Conservation (phyloP, 2,113 vertebrate genomes). For the Myxocyprinus asiaticus region DNA sequence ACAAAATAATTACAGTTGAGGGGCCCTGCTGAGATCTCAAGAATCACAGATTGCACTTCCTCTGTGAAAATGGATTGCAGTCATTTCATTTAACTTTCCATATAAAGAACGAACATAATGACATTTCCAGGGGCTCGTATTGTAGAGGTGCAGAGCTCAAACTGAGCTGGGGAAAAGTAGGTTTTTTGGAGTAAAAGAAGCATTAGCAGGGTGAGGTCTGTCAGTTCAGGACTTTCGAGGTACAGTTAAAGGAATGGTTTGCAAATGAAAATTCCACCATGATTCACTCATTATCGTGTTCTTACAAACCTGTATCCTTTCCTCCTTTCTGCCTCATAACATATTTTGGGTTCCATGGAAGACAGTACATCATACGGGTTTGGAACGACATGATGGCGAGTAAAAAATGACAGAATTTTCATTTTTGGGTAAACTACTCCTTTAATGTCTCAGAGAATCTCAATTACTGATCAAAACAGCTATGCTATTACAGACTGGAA, state of each 20-base stretch:
- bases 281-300: no score
- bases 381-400: no score
- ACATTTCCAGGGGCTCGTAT: background rate
- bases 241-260: background rate
- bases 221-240: background rate
- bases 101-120: background rate
- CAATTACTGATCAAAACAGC: constrained; percentile 3
- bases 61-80: background rate
- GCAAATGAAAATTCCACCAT: no score
- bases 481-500: background rate
- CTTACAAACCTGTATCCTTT: no score
- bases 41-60: background rate
- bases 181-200: background rate
- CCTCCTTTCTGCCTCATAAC: no score
- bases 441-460: background rate
- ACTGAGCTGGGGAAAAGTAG: background rate
- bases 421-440: no score
- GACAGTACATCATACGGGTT: no score
- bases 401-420: no score
- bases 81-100: background rate
- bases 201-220: background rate
- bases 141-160: background rate
- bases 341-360: no score
- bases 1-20: background rate
- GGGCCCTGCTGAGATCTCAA: background rate